Conservation (phyloP, 37 sponge, comb jelly and placozoan genomes). For the Agelas oroides region DNA sequence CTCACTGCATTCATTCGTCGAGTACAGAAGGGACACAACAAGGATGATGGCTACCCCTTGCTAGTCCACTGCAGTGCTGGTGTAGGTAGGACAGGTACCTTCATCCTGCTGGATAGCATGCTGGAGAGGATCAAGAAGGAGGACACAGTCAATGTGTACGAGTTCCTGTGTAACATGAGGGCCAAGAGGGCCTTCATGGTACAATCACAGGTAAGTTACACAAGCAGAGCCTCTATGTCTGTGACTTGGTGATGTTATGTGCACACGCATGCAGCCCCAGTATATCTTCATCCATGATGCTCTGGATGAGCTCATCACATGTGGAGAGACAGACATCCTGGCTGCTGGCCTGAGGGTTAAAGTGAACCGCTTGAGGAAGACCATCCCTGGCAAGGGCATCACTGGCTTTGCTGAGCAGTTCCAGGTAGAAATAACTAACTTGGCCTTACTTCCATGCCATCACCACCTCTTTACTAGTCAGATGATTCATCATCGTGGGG, state of each 20-base stretch:
- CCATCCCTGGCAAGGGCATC: constrained; percentile 9
- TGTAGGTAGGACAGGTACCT: constrained; percentile 85
- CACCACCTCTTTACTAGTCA: no score
- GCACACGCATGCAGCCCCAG: constrained; percentile 63
- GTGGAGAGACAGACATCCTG: constrained; percentile 78
- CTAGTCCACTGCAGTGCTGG: constrained; percentile 94
- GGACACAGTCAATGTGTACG: constrained; percentile 62
- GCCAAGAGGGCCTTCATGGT: constrained; percentile 73
- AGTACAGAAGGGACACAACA: constrained; percentile 61
- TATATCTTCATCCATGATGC: constrained; percentile 95
- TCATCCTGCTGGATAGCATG: constrained; percentile 81
- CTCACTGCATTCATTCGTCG: constrained; percentile 74
- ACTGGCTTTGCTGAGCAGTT: constrained; percentile 79
- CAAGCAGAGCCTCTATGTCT: neutral
- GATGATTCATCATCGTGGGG: no score
- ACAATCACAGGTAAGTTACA: constrained; percentile 69
- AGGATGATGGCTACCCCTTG: constrained; percentile 44
- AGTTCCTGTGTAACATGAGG: constrained; percentile 64
- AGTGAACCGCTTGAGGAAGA: constrained; percentile 39
- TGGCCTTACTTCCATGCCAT: no score
- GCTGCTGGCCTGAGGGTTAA: constrained; percentile 29
- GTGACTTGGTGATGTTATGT: neutral
- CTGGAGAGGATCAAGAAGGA: constrained; percentile 66
- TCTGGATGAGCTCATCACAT: constrained; percentile 81
- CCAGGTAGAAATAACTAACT: constrained; percentile 42